Percentiles rank a stretch among this genome's conserved stretches.
phyloP scores from a whole-genome alignment of 2,888 invertebrate species.

The Sinopyrophorus schimmeli region DNA sequence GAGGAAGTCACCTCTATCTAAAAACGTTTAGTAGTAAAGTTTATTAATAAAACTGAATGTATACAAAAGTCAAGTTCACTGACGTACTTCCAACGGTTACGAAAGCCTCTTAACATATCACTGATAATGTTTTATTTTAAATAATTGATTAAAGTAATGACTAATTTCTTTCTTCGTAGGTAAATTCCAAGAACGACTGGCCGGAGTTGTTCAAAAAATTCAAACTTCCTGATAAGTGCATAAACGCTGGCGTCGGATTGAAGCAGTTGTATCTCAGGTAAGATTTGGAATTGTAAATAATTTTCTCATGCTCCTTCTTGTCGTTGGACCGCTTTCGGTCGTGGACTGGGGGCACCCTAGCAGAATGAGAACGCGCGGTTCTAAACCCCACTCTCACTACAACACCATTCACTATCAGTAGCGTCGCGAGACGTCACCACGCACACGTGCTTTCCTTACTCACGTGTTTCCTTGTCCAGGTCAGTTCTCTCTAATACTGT shows the following conservation, averaged over 20 bases:
- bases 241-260: constrained; percentile 84
- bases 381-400: constrained; percentile 32
- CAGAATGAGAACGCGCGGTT: constrained; percentile 25
- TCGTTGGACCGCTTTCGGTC: constrained; percentile 24
- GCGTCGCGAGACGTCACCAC: constrained; percentile 39
- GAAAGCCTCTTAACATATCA: too few relatives aligned
- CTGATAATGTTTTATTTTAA: too few relatives aligned
- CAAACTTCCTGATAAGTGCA: constrained; percentile 79
- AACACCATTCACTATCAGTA: constrained; percentile 39
- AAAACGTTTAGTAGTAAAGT: too few relatives aligned
- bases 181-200: constrained; percentile 89
- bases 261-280: constrained; percentile 83
- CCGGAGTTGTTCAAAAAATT: constrained; percentile 76
- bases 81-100: too few relatives aligned
- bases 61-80: constrained; percentile 5
- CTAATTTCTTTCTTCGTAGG: constrained; percentile 60
- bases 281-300: too few relatives aligned
- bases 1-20: too few relatives aligned
- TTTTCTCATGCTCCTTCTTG: constrained; percentile 2
- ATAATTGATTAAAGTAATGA: neutral
- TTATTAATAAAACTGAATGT: constrained; percentile 5
- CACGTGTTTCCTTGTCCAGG: constrained; percentile 39
- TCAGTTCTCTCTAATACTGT: constrained; percentile 42
- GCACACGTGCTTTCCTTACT: constrained; percentile 46
- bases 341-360: constrained; percentile 33